Conservation (phyloP, 2,797 vertebrate genomes). For the Darevskia mixta region DNA sequence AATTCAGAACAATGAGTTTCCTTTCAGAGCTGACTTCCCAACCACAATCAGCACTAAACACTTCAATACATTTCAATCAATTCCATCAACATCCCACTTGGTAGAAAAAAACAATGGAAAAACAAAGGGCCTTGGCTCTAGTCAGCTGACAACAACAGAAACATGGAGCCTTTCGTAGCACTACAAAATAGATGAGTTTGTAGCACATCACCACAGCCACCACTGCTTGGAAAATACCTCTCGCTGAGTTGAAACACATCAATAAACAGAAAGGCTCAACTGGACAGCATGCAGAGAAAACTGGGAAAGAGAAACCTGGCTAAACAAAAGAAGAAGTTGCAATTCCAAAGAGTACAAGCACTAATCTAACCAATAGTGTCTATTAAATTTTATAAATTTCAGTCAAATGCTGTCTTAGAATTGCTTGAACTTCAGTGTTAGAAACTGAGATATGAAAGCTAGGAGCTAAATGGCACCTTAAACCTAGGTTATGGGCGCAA, state of each 20-base stretch:
- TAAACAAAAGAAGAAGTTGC: neutral
- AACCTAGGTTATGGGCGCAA: no score
- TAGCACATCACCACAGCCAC: neutral
- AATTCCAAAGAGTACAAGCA: slow-evolving; percentile 7
- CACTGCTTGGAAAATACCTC: neutral
- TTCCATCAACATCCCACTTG: neutral
- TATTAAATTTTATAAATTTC: slow-evolving; percentile 17
- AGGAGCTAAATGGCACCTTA: no score
- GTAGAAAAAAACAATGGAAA: neutral
- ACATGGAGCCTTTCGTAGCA: slow-evolving; percentile 14
- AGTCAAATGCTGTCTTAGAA: slow-evolving; percentile 21
- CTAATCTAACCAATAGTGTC: slow-evolving; percentile 6
- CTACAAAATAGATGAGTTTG: slow-evolving; percentile 18
- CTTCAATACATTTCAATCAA: slow-evolving; percentile 11
- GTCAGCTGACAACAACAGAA: neutral
- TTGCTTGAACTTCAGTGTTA: neutral
- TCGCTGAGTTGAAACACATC: slow-evolving; percentile 29
- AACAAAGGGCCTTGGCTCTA: slow-evolving; percentile 11
- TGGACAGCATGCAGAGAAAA: neutral
- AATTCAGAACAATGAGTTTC: neutral
- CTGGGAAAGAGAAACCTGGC: neutral
- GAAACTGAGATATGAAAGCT: no score
- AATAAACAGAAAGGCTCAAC: slow-evolving; percentile 11
- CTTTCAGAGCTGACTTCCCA: slow-evolving; percentile 4
- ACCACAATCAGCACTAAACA: slow-evolving; percentile 11